Conservation (phyloP, 2,113 vertebrate genomes). For the Pelusios castaneus region DNA sequence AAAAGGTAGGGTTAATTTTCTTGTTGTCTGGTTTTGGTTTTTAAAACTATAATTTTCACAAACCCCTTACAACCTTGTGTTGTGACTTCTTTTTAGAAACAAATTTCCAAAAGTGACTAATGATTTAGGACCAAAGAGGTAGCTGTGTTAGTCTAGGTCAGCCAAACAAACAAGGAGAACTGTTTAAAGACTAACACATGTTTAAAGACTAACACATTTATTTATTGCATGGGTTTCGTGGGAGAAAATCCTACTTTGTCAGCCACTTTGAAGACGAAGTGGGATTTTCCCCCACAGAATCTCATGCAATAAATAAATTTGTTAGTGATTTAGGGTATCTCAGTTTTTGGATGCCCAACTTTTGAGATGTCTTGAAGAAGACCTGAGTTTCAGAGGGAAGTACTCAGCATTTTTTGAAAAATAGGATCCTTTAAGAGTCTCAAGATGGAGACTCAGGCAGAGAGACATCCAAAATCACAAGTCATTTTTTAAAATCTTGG, state of each 20-base stretch:
- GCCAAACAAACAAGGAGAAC: too few relatives aligned
- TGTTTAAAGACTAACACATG: too few relatives aligned
- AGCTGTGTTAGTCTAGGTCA: too few relatives aligned
- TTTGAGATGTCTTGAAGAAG: not conserved
- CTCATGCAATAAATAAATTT: too few relatives aligned
- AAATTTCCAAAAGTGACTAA: not conserved
- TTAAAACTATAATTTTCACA: not conserved
- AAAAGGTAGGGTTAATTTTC: conserved; percentile 74
- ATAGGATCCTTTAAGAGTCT: not conserved
- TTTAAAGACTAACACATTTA: too few relatives aligned
- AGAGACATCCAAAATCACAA: not conserved
- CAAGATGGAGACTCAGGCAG: accelerated
- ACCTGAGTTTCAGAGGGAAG: not conserved
- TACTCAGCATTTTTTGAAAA: not conserved
- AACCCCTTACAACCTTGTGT: not conserved
- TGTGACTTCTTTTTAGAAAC: not conserved
- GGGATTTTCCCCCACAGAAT: too few relatives aligned
- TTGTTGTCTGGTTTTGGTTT: not conserved
- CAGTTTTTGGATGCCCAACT: not conserved
- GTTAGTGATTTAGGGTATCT: not conserved
- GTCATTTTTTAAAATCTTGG: not conserved
- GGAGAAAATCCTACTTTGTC: too few relatives aligned
- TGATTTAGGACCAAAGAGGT: too few relatives aligned
- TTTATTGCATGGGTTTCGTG: too few relatives aligned
- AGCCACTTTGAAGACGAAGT: too few relatives aligned